Conservation (phyloP, 2,113 vertebrate genomes). For the Calidris pygmaea region DNA sequence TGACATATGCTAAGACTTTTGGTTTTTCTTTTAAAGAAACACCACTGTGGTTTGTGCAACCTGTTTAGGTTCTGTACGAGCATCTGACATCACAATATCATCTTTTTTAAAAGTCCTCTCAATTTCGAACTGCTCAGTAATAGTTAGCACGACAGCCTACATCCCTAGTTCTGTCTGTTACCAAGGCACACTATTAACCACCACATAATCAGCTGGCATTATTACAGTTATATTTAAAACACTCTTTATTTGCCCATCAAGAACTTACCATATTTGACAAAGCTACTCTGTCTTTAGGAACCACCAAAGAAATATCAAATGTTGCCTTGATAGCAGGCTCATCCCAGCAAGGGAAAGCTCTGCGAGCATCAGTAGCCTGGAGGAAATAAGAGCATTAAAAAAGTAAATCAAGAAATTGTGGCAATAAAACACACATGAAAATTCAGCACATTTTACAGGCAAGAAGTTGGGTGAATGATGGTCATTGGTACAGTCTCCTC, state of each 20-base stretch:
- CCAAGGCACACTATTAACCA: neutral
- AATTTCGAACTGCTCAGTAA: neutral
- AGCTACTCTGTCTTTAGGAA: constrained; percentile 96
- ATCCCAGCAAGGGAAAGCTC: constrained; percentile 99
- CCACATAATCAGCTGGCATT: neutral
- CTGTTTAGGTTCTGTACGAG: neutral
- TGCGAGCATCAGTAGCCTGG: constrained; percentile 95
- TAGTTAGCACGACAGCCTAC: neutral
- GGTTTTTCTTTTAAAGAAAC: neutral
- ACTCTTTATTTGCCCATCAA: neutral
- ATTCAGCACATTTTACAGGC: neutral
- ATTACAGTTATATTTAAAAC: neutral
- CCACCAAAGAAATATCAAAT: constrained; percentile 94
- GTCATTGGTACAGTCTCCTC: neutral
- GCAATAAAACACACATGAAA: neutral
- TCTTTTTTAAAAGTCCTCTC: neutral
- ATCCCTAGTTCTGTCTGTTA: neutral
- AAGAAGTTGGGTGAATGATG: neutral
- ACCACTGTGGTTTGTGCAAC: neutral
- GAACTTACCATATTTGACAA: constrained; percentile 97
- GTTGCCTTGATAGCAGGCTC: constrained; percentile 98
- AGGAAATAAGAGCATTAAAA: constrained; percentile 37
- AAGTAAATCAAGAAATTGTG: neutral
- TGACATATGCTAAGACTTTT: neutral
- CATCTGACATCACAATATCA: neutral